phyloP scores from a whole-genome alignment of 2,888 invertebrate species.

The Terebella lapidaria region DNA sequence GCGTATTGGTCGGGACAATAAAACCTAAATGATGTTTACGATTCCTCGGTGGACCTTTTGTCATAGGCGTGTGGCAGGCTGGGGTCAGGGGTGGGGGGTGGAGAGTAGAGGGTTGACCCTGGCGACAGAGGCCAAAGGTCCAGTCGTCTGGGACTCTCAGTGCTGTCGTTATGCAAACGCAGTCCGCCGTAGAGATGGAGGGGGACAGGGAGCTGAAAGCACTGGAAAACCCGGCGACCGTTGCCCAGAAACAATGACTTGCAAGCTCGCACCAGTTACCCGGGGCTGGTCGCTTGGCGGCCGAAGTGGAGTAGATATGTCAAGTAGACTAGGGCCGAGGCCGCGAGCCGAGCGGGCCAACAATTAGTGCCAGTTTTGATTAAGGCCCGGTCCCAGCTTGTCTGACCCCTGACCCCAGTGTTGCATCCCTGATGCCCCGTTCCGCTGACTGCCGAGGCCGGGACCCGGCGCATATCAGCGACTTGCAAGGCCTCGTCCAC shows the following conservation, averaged over 20 bases:
- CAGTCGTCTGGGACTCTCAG: not conserved
- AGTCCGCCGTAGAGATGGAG: not conserved
- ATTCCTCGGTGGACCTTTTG: not conserved
- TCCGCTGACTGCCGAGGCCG: no score
- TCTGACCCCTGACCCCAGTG: not conserved
- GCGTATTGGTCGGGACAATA: not conserved
- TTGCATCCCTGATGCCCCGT: no score
- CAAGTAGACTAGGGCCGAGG: no score
- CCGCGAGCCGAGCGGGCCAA: not conserved
- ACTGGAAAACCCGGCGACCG: not conserved
- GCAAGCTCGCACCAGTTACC: no score
- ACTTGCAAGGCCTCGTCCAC: not conserved
- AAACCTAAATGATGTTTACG: not conserved
- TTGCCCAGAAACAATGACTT: no score
- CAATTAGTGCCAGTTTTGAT: slow-evolving; percentile 31
- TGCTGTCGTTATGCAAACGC: not conserved
- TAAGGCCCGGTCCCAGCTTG: not conserved
- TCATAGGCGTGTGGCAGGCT: no score
- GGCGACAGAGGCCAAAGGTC: not conserved
- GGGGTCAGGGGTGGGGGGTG: not conserved
- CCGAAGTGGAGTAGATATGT: no score
- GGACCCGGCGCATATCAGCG: not conserved
- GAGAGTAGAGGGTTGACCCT: not conserved
- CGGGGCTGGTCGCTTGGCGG: no score
- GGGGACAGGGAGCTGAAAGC: no score